phyloP scores from a whole-genome alignment of 2,113 vertebrate genomes.

The Hyla sarda region DNA sequence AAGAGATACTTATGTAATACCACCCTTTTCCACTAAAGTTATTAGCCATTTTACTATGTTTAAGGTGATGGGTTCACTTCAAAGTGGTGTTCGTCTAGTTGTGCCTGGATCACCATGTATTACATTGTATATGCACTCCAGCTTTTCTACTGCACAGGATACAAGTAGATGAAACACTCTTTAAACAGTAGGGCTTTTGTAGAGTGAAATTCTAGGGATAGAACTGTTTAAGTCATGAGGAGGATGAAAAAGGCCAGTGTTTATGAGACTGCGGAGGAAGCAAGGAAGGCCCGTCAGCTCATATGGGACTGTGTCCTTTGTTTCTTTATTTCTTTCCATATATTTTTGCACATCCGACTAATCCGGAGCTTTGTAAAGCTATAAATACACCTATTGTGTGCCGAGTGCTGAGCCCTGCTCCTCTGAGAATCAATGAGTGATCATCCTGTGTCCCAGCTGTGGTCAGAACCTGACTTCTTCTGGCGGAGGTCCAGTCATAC shows the following conservation, averaged over 20 bases:
- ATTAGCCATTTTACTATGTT: background rate
- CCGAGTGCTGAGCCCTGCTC: slow-evolving; percentile 3
- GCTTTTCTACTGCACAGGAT: background rate
- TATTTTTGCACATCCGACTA: slow-evolving; percentile 50
- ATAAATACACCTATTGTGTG: slow-evolving; percentile 57
- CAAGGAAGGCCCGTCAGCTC: slow-evolving; percentile 11
- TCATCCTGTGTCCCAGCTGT: slow-evolving; percentile 14
- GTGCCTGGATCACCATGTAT: background rate
- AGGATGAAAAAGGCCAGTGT: slow-evolving; percentile 28
- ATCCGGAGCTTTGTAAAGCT: slow-evolving; percentile 40
- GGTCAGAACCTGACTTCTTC: background rate
- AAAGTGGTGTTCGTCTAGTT: background rate
- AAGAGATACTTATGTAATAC: background rate
- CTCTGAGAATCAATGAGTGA: slow-evolving; percentile 24
- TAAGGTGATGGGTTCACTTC: background rate
- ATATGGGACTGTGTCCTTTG: slow-evolving; percentile 50
- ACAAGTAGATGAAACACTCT: background rate
- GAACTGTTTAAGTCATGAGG: slow-evolving; percentile 37
- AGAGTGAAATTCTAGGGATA: background rate
- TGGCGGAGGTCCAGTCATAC: slow-evolving; percentile 7
- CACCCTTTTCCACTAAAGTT: background rate
- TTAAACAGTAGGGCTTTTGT: slow-evolving; percentile 29
- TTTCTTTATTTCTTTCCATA: slow-evolving; percentile 45
- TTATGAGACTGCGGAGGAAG: slow-evolving; percentile 46
- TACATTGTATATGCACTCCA: background rate